Base-by-base conservation (phyloP, 2,113 vertebrate genomes). In the Lipophrys pholis region DNA sequence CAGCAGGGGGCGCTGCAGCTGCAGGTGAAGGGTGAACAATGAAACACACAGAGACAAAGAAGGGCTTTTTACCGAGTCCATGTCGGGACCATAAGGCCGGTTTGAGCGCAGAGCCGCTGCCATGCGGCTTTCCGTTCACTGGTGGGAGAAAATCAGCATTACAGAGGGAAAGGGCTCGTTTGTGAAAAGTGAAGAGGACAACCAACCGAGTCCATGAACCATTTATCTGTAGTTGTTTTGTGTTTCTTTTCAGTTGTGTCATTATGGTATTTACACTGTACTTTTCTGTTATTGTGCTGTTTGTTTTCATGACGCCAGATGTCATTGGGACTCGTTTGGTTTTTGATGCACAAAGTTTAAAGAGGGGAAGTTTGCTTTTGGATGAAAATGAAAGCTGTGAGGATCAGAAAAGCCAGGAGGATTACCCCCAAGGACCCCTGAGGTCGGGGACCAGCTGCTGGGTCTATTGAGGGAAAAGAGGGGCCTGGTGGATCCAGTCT, bases 41-140 rank as follows among this genome's bases (percentile, higher is more conserved):
- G 73, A 30, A 67, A 84, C 81, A 82, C 54, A 85, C 54, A 85
- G 5, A 49, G 42, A 82, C 59, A 65, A 42, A 5, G 3, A 40
- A 73, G 55, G 63, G 85, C 53, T 85, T 8, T 84, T 90, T 94
- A 93, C 92, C 93, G 79, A 85, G 87, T 85, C 73, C 81, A 52
- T 64, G 30, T 86, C 88, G 60, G 85, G 82, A 80, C 92, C 91
- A 91, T 41, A 87, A 41, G 73, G 86, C 86, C 3, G 74, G 87
- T 90, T 86, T 93, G 55, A 90, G 86, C 0, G 74, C 81, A 77
- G 84, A 84, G 50, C 89, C 16, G 79, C 90, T 90, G 78, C 89
- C 91, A 75, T 87, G 92, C 4, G 78, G 90, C 36, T 92, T 85
- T 74, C 92, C 85, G 6, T 93, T 90, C n/a, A 85, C 93, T 94